Percentiles rank a stretch among this genome's conserved stretches.
Conservation (phyloP, 2,888 invertebrate genomes). For the Endotricha flammealis region DNA sequence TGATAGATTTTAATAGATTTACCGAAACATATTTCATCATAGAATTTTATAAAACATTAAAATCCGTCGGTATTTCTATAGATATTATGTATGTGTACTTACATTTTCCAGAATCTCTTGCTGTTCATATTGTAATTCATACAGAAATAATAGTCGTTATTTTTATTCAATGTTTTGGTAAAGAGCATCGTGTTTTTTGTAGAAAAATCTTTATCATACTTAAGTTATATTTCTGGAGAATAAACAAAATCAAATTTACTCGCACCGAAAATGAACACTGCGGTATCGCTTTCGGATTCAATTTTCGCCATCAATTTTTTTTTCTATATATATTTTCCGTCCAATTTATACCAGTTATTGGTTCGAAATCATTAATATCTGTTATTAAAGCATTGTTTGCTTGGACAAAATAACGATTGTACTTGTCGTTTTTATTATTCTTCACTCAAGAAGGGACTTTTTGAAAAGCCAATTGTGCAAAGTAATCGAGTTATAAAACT, state of each 20-base stretch:
- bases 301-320: conserved; percentile 40
- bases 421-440: conserved; percentile 10
- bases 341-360: too few relatives aligned
- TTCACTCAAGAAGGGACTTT: conserved; percentile 29
- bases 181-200: too few relatives aligned
- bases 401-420: conserved; percentile 1
- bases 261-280: conserved; percentile 38
- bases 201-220: too few relatives aligned
- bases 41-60: too few relatives aligned
- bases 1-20: too few relatives aligned
- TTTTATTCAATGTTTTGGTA: too few relatives aligned
- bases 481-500: conserved; percentile 50
- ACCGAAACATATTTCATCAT: too few relatives aligned
- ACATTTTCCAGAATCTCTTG: too few relatives aligned
- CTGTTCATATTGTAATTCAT: too few relatives aligned
- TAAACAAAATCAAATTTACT: conserved; percentile 53
- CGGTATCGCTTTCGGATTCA: conserved; percentile 54
- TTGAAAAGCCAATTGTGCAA: conserved; percentile 52
- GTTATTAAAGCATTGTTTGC: conserved; percentile 22
- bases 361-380: background rate
- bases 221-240: conserved; percentile 34
- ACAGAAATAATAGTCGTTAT: too few relatives aligned
- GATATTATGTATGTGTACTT: too few relatives aligned
- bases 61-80: too few relatives aligned
- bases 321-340: conserved; percentile 24